Evolutionary conservation across 2,113 vertebrate genomes (phyloP).

Genomic region (Carassius auratus): DNA sequence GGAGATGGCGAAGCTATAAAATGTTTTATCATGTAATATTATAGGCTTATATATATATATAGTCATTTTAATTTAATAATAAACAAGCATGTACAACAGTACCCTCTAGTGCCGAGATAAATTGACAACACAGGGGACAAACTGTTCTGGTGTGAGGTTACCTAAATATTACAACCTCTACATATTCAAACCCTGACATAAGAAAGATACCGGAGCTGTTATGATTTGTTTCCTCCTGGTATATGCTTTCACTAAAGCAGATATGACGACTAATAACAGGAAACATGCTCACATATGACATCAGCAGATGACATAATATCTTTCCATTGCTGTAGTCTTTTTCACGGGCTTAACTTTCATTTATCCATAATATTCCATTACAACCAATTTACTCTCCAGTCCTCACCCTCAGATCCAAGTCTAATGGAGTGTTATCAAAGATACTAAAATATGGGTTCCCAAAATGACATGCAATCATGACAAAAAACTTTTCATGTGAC

Average conservation of each 20-base stretch:
- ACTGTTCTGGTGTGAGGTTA: neutral
- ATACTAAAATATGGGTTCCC: neutral
- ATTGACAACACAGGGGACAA: neutral
- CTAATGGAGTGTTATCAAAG: neutral
- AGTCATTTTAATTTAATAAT: neutral
- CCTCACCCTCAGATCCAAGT: neutral
- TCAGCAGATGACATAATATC: neutral
- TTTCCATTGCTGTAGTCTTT: neutral
- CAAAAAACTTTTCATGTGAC: neutral
- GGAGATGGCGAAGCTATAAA: too few relatives aligned
- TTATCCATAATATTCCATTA: neutral
- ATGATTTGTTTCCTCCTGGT: neutral
- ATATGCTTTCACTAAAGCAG: neutral
- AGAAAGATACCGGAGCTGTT: neutral
- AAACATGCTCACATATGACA: neutral
- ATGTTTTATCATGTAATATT: neutral
- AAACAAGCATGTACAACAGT: neutral
- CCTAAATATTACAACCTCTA: slow-evolving; percentile 5
- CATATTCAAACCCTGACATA: neutral
- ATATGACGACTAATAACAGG: neutral
- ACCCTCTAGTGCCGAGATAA: neutral
- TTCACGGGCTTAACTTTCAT: neutral
- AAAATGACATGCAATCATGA: neutral
- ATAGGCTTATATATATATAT: neutral
- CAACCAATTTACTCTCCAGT: neutral